These are phyloP conservation scores for Sitta europaea DNA, from an alignment of 2,113 vertebrate genomes.

Conservation along the genomic window DNA sequence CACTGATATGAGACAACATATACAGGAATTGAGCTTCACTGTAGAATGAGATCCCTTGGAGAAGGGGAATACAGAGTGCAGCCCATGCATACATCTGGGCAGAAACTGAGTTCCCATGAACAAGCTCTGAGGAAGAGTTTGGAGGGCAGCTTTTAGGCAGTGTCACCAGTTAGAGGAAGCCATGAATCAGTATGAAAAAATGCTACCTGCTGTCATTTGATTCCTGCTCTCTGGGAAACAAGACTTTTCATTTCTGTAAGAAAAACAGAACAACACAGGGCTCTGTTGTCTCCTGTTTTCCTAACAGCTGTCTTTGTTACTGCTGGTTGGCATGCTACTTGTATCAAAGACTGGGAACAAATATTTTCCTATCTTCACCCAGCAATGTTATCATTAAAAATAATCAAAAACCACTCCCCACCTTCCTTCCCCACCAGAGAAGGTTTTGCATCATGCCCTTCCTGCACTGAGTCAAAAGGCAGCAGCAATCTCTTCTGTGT, in stretches of 20 bases:
- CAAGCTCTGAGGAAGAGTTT: background rate
- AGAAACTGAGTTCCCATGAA: background rate
- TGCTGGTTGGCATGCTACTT: slow-evolving; percentile 5
- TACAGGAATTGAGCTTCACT: background rate
- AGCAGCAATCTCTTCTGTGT: background rate
- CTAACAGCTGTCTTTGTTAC: background rate
- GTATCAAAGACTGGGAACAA: slow-evolving; percentile 42
- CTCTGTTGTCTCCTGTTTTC: slow-evolving; percentile 11
- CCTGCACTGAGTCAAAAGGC: slow-evolving; percentile 22
- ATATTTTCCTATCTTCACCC: slow-evolving; percentile 24
- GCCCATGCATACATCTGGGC: background rate
- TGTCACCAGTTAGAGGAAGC: background rate
- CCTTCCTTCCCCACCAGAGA: slow-evolving; percentile 38
- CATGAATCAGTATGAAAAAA: background rate
- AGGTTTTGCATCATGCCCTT: slow-evolving; percentile 45
- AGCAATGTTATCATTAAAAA: slow-evolving; percentile 36
- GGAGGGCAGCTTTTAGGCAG: background rate
- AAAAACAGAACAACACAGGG: background rate
- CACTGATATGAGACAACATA: background rate
- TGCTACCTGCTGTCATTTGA: background rate
- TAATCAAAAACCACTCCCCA: slow-evolving; percentile 24
- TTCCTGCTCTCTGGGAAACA: background rate
- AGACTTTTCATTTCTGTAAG: background rate
- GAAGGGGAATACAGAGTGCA: background rate
- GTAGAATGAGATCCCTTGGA: background rate